These are phyloP conservation scores for Sycophaga agraensis DNA, from an alignment of 1,140 invertebrate species.

Conservation along the genomic window DNA sequence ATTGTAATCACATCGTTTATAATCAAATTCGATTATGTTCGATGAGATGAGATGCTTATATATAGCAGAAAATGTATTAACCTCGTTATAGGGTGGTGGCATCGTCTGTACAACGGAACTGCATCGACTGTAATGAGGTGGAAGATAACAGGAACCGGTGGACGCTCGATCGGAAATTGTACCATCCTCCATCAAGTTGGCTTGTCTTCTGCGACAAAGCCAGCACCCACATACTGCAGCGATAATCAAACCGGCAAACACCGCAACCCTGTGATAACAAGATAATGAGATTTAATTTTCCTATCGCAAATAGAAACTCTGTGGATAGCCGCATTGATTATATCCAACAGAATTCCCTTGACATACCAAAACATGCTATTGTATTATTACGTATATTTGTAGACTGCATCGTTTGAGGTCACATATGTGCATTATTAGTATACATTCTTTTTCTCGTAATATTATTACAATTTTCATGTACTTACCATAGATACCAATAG, in stretches of 20 bases:
- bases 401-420: too few species aligned
- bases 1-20: too few species aligned
- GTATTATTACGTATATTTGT: too few species aligned
- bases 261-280: conserved; percentile 60
- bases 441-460: too few species aligned
- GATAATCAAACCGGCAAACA: conserved; percentile 60
- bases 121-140: conserved; percentile 76
- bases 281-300: neutral
- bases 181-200: conserved; percentile 51
- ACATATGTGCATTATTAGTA: too few species aligned
- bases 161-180: conserved; percentile 70
- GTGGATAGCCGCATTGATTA: too few species aligned
- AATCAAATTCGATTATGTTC: too few species aligned
- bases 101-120: conserved; percentile 74
- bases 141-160: conserved; percentile 73
- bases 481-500: conserved; percentile 55
- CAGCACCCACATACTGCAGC: conserved; percentile 69
- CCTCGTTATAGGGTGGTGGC: conserved; percentile 81
- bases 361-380: too few species aligned
- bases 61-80: too few species aligned
- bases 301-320: too few species aligned
- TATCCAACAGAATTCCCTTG: too few species aligned
- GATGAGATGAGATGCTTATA: too few species aligned
- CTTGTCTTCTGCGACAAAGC: conserved; percentile 62
- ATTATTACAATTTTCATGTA: conserved; percentile 11